These are phyloP conservation scores for Eupristina koningsbergeri DNA, from an alignment of 1,140 invertebrate species.

Conservation along the genomic window DNA sequence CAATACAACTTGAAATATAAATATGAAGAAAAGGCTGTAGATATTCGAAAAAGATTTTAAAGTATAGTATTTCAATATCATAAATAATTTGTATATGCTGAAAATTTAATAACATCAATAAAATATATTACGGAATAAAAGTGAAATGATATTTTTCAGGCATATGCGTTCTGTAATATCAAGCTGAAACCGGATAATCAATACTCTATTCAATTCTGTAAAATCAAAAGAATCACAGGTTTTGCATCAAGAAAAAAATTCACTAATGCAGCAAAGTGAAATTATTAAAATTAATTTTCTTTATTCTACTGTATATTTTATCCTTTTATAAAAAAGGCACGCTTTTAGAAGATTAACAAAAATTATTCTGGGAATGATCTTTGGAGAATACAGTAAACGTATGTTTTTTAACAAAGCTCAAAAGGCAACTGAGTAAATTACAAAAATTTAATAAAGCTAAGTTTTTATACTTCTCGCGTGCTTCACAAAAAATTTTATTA, in stretches of 20 bases:
- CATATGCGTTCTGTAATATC: not conserved
- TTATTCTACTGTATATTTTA: too few relatives aligned
- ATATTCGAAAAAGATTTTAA: too few relatives aligned
- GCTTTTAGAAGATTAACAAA: too few relatives aligned
- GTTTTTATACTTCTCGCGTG: not conserved
- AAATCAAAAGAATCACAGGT: not conserved
- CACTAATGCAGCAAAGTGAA: too few relatives aligned
- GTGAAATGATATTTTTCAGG: not conserved
- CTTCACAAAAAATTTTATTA: slow-evolving; percentile 9
- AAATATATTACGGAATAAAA: not conserved
- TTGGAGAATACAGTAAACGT: not conserved
- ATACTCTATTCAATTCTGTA: not conserved
- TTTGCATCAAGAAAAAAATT: not conserved
- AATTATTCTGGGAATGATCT: not conserved
- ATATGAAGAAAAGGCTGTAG: too few relatives aligned
- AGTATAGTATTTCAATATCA: too few relatives aligned
- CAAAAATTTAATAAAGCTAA: not conserved
- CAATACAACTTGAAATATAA: too few relatives aligned
- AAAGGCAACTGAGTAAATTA: not conserved
- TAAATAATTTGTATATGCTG: too few relatives aligned
- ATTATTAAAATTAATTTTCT: too few relatives aligned
- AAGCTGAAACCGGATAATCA: not conserved
- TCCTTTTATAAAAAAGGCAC: too few relatives aligned
- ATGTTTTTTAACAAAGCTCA: not conserved
- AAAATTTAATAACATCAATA: too few relatives aligned